These are phyloP conservation scores for Bubo blakistoni DNA, from an alignment of 2,113 vertebrate genomes.

Conservation along the genomic window DNA sequence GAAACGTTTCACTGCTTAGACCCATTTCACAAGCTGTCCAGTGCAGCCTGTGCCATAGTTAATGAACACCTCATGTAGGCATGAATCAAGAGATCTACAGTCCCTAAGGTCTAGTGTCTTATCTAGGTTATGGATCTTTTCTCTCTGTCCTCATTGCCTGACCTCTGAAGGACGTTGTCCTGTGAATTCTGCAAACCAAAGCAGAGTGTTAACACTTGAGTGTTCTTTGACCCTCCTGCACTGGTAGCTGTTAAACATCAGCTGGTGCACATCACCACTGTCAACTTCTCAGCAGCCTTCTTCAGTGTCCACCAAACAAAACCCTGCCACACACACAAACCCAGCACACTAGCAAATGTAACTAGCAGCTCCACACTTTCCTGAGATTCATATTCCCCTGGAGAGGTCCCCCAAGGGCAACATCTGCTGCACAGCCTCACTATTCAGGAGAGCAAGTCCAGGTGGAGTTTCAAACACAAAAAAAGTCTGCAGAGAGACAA, in stretches of 20 bases:
- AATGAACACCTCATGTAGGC: neutral
- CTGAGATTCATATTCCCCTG: neutral
- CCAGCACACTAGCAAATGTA: neutral
- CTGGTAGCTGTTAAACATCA: neutral
- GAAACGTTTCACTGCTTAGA: neutral
- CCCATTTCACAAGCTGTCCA: rapidly evolving
- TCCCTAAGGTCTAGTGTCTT: neutral
- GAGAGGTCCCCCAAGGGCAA: neutral
- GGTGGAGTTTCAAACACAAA: neutral
- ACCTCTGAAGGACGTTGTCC: neutral
- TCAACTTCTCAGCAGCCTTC: neutral
- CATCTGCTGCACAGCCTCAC: neutral
- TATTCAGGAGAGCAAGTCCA: rapidly evolving
- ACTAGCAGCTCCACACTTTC: neutral
- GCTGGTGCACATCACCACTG: neutral
- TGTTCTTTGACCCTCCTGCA: neutral
- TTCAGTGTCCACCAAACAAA: neutral
- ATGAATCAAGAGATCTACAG: neutral
- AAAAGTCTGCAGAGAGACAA: neutral
- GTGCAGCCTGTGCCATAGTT: neutral
- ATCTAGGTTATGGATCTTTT: neutral
- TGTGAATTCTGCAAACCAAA: neutral
- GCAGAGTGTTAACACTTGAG: neutral
- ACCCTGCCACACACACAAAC: no score
- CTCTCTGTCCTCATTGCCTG: neutral